Base-by-base conservation (phyloP, 2,888 invertebrate species). In the Zonitis immaculata region DNA sequence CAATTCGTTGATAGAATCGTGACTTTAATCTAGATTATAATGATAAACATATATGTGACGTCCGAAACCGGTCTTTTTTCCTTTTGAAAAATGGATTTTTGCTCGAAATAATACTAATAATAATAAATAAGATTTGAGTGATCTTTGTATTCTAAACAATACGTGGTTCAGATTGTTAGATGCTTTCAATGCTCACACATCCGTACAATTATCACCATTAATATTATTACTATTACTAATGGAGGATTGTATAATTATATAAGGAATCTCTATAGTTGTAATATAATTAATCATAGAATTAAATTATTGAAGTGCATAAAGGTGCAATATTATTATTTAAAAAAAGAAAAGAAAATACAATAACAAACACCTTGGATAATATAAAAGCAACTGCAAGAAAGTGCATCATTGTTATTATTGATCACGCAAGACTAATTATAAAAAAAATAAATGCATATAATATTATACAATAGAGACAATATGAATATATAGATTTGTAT, bases 401-500 rank as follows among this genome's bases (percentile, higher is more conserved):
- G 44, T 44, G 27, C 44, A 43, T 22, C 14, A 43, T 25, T 32
- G 1, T 32, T 44, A 44, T 44, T 44, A 44, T 44, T 27, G 44
- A 44, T 12, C 44, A 44, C 44, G 44, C 44, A 27, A 44, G 44
- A 44, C 44, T 44, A 44, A 44, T 44, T 44, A 44, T 28, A 28
- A 35, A 35, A n/a, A n/a, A n/a, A n/a, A n/a, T n/a, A n/a, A n/a
- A 35, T 28, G 28, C 44, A 44, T 22, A 44, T 27, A n/a, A 9
- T 12, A 18, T 44, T 44, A 44, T 25, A 44, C 44, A 44, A 44
- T 44, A 28, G 44, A 18, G 35, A 35, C 35, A 35, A 35, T 35
- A 9, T 35, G 14, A 5, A n/a, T 11, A 4, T 8, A 9, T 2
- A 35, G 35, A 35, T 35, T 2, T 5, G 3, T 35, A 25, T 28